phyloP scores from a whole-genome alignment of 2,113 vertebrate species.

The Synodontis membranacea region DNA sequence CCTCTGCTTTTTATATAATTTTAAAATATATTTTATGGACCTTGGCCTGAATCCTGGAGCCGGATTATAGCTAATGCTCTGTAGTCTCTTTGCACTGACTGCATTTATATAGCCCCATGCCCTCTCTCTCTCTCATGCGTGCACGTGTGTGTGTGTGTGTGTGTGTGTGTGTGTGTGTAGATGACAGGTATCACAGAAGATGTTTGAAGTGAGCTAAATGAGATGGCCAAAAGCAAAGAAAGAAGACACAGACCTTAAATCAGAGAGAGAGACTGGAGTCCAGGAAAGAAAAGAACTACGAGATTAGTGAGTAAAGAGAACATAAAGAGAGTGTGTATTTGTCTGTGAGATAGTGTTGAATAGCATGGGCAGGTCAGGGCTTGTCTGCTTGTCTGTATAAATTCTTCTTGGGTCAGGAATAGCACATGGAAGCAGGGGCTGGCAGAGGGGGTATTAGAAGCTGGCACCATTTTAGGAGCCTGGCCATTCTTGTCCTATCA shows the following conservation, averaged over 20 bases:
- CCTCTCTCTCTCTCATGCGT: not conserved
- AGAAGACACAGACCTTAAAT: not conserved
- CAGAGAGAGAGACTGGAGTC: not conserved
- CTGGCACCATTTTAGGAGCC: conserved; percentile 43
- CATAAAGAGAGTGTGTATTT: conserved; percentile 30
- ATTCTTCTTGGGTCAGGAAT: conserved; percentile 66
- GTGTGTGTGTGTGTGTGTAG: conserved; percentile 12
- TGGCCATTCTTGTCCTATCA: conserved; percentile 38
- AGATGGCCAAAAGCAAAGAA: not conserved
- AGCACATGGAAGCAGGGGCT: conserved; percentile 48
- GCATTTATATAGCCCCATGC: conserved; percentile 51
- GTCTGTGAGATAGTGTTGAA: conserved; percentile 39
- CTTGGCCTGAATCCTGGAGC: conserved; percentile 51
- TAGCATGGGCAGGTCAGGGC: conserved; percentile 58
- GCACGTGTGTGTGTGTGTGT: conserved; percentile 9
- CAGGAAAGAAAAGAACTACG: not conserved
- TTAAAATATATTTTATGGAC: conserved; percentile 53
- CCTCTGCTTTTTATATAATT: conserved; percentile 49
- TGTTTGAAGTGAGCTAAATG: not conserved
- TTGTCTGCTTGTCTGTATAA: conserved; percentile 58
- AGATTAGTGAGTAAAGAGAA: not conserved
- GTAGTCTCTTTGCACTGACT: conserved; percentile 27
- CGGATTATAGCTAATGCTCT: conserved; percentile 43
- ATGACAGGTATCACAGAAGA: not conserved
- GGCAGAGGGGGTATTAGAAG: conserved; percentile 26